A percentile compares a stretch with the other conserved stretches of the same genome.
phyloP scores from a whole-genome alignment of 2,888 invertebrate species.

The Hypomecis atomaria region DNA sequence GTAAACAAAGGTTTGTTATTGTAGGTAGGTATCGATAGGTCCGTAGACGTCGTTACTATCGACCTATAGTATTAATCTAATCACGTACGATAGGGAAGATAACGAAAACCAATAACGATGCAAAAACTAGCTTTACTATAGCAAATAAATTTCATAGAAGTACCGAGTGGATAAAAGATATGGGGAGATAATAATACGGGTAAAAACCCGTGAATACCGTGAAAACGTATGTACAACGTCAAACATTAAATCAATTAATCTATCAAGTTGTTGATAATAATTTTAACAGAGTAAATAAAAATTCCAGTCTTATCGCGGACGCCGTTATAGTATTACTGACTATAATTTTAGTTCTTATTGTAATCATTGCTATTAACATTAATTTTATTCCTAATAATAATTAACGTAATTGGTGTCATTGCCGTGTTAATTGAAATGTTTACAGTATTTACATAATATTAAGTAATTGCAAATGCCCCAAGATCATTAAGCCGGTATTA shows the following conservation, averaged over 20 bases:
- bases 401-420: too few relatives aligned
- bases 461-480: conserved; percentile 12
- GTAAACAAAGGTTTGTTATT: conserved; percentile 42
- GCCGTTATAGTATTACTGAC: neutral
- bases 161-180: conserved; percentile 7
- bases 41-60: conserved; percentile 30
- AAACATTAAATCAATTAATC: conserved; percentile 20
- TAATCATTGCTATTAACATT: too few relatives aligned
- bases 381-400: too few relatives aligned
- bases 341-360: too few relatives aligned
- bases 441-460: too few relatives aligned
- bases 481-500: conserved; percentile 1
- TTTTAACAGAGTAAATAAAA: conserved; percentile 12
- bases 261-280: conserved; percentile 17
- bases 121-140: conserved; percentile 9
- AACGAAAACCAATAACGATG: conserved; percentile 19
- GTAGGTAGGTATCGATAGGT: conserved; percentile 32
- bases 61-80: conserved; percentile 48
- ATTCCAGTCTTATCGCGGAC: conserved; percentile 17
- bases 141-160: conserved; percentile 11
- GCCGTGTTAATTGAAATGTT: too few relatives aligned
- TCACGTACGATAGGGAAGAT: conserved; percentile 41
- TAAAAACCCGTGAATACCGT: neutral
- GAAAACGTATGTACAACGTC: conserved; percentile 13
- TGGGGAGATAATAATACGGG: conserved; percentile 3